A percentile compares a stretch with the other conserved stretches of the same genome.
Conservation (phyloP, 2,113 vertebrate species). For the Melanostigma gelatinosum region DNA sequence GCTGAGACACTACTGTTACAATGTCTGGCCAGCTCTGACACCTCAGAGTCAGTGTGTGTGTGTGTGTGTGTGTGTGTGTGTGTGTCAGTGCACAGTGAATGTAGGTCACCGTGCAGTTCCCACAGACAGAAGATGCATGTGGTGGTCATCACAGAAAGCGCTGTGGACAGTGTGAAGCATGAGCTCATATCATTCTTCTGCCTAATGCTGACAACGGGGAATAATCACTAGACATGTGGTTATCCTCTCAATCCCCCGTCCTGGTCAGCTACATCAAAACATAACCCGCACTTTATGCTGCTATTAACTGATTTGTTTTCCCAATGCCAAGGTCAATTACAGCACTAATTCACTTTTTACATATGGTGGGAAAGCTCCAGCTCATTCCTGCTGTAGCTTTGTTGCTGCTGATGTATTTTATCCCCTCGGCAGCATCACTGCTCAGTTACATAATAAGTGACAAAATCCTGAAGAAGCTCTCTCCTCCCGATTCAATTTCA, state of each 20-base stretch:
- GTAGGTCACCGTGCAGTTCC: conserved; percentile 52
- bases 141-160: conserved; percentile 50
- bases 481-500: not conserved
- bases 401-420: not conserved
- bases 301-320: conserved; percentile 9
- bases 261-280: conserved; percentile 22
- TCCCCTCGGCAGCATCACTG: not conserved
- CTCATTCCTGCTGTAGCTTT: not conserved
- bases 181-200: conserved; percentile 37
- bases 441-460: not conserved
- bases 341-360: not conserved
- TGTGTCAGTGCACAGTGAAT: conserved; percentile 39
- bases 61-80: conserved; percentile 2
- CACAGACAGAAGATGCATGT: conserved; percentile 57
- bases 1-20: conserved; percentile 39
- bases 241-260: conserved; percentile 19
- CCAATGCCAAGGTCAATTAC: conserved; percentile 13
- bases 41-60: conserved; percentile 14
- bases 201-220: conserved; percentile 31
- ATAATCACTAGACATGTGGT: conserved; percentile 28
- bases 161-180: conserved; percentile 19
- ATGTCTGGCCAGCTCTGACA: conserved; percentile 59
- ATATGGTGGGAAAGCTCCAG: not conserved
- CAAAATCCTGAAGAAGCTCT: not conserved
- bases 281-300: not conserved